Evolutionary conservation across 1,140 invertebrate genomes (phyloP).

Genomic region (Drosophila prosaltans): DNA sequence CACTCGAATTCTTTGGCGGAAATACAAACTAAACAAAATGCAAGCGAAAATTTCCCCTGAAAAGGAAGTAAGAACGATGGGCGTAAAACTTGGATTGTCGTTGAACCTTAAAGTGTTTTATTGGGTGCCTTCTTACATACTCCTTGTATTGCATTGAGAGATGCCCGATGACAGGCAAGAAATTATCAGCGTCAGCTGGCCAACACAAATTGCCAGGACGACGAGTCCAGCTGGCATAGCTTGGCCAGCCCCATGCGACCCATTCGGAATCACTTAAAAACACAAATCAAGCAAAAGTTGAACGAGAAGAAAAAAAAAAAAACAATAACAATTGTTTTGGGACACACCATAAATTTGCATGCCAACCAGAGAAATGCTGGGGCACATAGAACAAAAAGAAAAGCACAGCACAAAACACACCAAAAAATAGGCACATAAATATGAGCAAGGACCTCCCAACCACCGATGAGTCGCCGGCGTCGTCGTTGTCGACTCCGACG

Average conservation of each 20-base stretch:
- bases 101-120: constrained; percentile 69
- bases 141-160: constrained; percentile 52
- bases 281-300: constrained; percentile 82
- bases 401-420: constrained; percentile 5
- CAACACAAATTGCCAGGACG: constrained; percentile 39
- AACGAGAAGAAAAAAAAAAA: constrained; percentile 43
- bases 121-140: constrained; percentile 55
- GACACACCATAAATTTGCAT: constrained; percentile 81
- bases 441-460: constrained; percentile 48
- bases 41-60: constrained; percentile 41
- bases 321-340: constrained; percentile 82
- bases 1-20: constrained; percentile 74
- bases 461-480: neutral
- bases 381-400: constrained; percentile 20
- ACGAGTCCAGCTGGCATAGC: neutral
- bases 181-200: constrained; percentile 65
- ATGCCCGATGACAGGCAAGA: constrained; percentile 67
- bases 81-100: constrained; percentile 19
- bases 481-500: constrained; percentile 32
- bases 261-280: constrained; percentile 81
- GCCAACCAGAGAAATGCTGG: constrained; percentile 63
- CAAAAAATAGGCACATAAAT: constrained; percentile 76
- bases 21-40: constrained; percentile 77
- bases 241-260: constrained; percentile 59
- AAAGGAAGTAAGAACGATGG: constrained; percentile 25